Evolutionary conservation across 2,113 vertebrate species (phyloP).

Genomic region (Serinus canaria): DNA sequence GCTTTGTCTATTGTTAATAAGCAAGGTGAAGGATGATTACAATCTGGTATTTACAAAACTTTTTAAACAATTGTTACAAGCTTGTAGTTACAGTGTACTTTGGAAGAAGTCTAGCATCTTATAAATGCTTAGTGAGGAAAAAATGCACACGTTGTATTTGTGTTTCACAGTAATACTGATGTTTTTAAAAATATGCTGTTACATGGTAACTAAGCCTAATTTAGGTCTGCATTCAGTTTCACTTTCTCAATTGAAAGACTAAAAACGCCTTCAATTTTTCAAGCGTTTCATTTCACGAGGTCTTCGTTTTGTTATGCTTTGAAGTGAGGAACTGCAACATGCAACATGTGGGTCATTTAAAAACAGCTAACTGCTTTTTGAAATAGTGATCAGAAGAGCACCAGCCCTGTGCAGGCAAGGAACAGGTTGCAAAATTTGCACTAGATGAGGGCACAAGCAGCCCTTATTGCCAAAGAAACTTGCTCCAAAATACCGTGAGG

Average conservation of each 20-base stretch:
- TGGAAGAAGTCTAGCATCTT: background rate
- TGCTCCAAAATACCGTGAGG: accelerated
- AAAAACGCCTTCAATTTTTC: background rate
- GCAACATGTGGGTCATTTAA: background rate
- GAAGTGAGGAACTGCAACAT: background rate
- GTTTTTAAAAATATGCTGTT: background rate
- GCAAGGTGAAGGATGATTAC: background rate
- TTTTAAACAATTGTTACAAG: background rate
- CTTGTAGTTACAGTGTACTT: background rate
- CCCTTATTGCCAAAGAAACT: background rate
- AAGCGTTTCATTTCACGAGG: background rate
- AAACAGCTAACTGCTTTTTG: background rate
- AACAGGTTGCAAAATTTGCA: background rate
- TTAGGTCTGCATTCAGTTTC: background rate
- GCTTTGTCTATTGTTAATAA: background rate
- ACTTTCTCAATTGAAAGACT: background rate
- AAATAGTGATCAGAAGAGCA: background rate
- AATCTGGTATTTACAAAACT: background rate
- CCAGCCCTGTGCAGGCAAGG: background rate
- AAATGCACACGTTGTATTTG: background rate
- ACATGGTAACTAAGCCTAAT: background rate
- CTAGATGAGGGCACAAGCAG: background rate
- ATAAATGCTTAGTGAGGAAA: background rate
- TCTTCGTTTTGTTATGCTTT: background rate
- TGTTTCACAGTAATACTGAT: background rate